These are phyloP conservation scores for Coreius guichenoti DNA, from an alignment of 2,797 vertebrate genomes.

Conservation along the genomic window DNA sequence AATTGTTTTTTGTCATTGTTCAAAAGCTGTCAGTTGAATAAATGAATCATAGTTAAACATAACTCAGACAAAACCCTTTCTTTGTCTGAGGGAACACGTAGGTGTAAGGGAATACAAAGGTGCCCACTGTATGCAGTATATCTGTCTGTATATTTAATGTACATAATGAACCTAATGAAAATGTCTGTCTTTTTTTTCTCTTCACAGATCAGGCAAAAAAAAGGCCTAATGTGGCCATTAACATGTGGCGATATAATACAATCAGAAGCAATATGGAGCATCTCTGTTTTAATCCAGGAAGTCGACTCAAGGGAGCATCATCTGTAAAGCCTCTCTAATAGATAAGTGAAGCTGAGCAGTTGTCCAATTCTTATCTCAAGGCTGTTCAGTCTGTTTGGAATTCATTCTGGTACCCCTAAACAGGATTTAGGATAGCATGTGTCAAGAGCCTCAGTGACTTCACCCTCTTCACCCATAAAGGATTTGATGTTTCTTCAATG, in stretches of 20 bases:
- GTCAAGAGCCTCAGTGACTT: conserved; percentile 12
- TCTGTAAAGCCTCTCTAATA: conserved; percentile 65
- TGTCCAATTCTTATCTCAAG: conserved; percentile 54
- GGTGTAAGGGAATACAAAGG: background rate
- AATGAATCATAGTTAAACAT: background rate
- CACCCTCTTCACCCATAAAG: conserved; percentile 18
- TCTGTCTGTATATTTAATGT: conserved; percentile 1
- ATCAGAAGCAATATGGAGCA: conserved; percentile 65
- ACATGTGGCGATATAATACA: conserved; percentile 66
- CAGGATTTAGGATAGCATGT: conserved; percentile 15
- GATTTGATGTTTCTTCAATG: conserved; percentile 24
- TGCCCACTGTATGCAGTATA: background rate
- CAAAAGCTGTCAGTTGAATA: background rate
- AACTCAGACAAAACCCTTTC: background rate
- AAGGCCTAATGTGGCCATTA: conserved; percentile 46
- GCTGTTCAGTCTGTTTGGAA: conserved; percentile 56
- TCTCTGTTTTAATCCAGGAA: conserved; percentile 72
- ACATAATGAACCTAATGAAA: conserved; percentile 1
- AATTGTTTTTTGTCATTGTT: background rate
- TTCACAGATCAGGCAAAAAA: conserved; percentile 59
- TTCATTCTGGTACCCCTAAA: background rate
- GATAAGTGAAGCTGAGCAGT: conserved; percentile 59
- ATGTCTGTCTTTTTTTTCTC: conserved; percentile 34
- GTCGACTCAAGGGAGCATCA: conserved; percentile 71
- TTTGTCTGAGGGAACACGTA: background rate